Conservation (phyloP, 2,888 invertebrate species). For the Spilosoma lubricipeda region DNA sequence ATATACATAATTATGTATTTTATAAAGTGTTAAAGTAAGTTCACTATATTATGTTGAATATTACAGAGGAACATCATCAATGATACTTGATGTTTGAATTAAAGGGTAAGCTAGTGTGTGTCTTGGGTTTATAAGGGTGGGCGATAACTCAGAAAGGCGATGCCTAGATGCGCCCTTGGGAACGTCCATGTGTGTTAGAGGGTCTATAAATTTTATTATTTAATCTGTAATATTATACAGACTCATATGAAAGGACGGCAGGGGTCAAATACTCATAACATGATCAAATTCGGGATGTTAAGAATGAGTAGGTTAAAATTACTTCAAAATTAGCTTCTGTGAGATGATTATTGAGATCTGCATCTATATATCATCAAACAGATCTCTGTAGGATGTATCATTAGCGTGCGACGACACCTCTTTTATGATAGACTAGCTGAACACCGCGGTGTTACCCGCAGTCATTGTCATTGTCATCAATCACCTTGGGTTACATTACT, state of each 20-base stretch:
- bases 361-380: too few relatives aligned
- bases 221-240: constrained; percentile 1
- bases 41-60: not conserved
- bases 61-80: not conserved
- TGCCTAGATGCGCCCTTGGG: not conserved
- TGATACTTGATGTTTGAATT: constrained; percentile 16
- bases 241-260: not conserved
- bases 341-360: too few relatives aligned
- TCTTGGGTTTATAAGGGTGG: not conserved
- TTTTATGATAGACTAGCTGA: too few relatives aligned
- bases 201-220: constrained; percentile 7
- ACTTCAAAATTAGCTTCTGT: too few relatives aligned
- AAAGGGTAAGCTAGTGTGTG: not conserved
- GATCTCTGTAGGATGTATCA: too few relatives aligned
- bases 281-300: not conserved
- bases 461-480: too few relatives aligned
- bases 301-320: not conserved
- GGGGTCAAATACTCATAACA: not conserved
- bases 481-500: too few relatives aligned
- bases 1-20: too few relatives aligned
- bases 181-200: not conserved
- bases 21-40: not conserved
- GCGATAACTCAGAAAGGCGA: constrained; percentile 13
- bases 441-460: too few relatives aligned
- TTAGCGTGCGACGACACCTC: too few relatives aligned